Percentiles rank a stretch among this genome's conserved stretches.
Conservation (phyloP, 1,140 invertebrate species). For the Sycophaga agraensis region DNA sequence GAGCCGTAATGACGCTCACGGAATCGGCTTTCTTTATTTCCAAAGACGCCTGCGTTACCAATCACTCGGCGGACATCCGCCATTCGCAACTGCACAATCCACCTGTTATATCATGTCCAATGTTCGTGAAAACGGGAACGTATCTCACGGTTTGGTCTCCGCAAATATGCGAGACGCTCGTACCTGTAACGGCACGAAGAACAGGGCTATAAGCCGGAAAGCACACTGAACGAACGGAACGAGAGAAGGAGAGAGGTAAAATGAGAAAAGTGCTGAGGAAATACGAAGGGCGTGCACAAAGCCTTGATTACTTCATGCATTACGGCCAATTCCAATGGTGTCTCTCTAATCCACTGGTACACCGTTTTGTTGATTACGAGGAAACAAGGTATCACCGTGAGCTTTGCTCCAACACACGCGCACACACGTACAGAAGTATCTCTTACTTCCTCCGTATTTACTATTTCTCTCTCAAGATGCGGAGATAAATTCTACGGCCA, state of each 20-base stretch:
- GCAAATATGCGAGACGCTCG: neutral
- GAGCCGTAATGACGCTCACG: constrained; percentile 37
- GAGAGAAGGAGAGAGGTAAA: constrained; percentile 22
- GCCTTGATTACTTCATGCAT: constrained; percentile 15
- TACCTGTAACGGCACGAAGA: no score
- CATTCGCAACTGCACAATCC: neutral
- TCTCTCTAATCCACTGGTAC: neutral
- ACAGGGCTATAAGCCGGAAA: no score
- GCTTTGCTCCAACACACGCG: no score
- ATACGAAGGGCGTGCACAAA: constrained; percentile 21
- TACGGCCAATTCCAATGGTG: constrained; percentile 1
- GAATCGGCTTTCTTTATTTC: constrained; percentile 34
- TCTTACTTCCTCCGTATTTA: no score
- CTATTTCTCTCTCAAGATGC: no score
- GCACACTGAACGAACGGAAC: neutral
- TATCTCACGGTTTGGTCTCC: neutral
- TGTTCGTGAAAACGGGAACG: constrained; percentile 7
- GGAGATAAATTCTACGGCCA: no score
- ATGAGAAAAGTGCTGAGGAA: no score
- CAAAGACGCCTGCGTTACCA: constrained; percentile 28
- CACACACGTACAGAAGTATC: no score
- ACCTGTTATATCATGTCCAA: neutral
- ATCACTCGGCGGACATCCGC: constrained; percentile 35
- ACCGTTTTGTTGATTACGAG: constrained; percentile 19
- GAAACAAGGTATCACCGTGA: constrained; percentile 13